These are phyloP conservation scores for Gnathonemus longibarbis DNA, from an alignment of 2,113 vertebrate species.

Conservation along the genomic window DNA sequence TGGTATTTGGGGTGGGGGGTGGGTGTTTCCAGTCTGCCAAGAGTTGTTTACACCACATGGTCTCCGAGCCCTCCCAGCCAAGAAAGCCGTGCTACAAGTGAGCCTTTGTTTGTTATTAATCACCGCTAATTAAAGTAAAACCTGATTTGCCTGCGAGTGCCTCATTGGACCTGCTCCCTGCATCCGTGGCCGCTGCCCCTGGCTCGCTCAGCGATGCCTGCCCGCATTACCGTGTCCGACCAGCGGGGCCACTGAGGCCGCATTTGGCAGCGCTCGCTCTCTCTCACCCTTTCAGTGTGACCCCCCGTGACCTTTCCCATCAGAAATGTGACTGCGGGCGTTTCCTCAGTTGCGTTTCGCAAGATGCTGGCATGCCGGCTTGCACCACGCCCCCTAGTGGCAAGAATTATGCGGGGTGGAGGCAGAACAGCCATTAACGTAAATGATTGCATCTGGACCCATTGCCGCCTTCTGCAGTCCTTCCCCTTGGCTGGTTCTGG, in stretches of 20 bases:
- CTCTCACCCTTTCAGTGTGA: neutral
- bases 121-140: conserved; percentile 56
- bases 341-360: neutral
- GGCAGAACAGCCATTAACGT: neutral
- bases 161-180: neutral
- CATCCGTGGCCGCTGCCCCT: neutral
- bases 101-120: conserved; percentile 46
- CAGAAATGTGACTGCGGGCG: neutral
- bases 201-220: neutral
- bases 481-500: neutral
- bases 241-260: neutral
- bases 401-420: neutral
- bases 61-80: conserved; percentile 27
- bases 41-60: conserved; percentile 31
- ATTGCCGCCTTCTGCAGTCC: neutral
- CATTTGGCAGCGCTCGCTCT: neutral
- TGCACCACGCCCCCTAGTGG: neutral
- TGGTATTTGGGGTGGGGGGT: conserved; percentile 14
- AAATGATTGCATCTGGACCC: neutral
- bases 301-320: neutral
- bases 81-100: conserved; percentile 26
- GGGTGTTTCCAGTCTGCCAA: conserved; percentile 31
- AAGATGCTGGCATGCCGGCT: neutral
- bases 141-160: conserved; percentile 39
- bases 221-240: neutral